These are phyloP conservation scores for Anastrepha ludens DNA, from an alignment of 1,140 invertebrate species.

Conservation along the genomic window DNA sequence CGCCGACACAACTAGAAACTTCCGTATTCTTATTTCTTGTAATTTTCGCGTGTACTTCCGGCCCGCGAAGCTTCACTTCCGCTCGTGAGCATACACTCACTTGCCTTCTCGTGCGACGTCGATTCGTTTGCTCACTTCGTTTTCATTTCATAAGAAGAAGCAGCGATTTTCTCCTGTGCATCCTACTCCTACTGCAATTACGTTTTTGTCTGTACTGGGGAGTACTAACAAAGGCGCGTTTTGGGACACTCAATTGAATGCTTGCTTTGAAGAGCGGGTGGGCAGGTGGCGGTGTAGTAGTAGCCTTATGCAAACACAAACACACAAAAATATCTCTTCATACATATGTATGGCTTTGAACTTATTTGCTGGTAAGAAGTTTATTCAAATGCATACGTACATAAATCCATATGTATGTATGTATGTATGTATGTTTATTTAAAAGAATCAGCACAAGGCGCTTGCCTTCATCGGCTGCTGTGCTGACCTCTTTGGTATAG, in stretches of 20 bases:
- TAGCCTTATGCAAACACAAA: no score
- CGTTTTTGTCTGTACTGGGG: background rate
- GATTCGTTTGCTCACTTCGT: background rate
- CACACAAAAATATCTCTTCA: no score
- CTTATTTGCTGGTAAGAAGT: no score
- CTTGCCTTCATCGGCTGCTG: background rate
- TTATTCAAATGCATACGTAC: no score
- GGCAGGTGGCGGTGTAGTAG: no score
- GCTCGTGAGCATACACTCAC: background rate
- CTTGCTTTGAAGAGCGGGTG: no score
- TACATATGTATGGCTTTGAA: no score
- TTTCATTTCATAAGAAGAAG: background rate
- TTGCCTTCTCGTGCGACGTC: background rate
- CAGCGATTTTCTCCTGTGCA: background rate
- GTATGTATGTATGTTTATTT: background rate
- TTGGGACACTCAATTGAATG: background rate
- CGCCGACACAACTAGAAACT: slow-evolving; percentile 28
- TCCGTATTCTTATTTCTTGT: slow-evolving; percentile 33
- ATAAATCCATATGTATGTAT: background rate
- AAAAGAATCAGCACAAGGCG: background rate
- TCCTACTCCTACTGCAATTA: background rate
- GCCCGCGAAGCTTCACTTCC: slow-evolving; percentile 26
- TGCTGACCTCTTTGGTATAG: background rate
- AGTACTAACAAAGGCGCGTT: background rate
- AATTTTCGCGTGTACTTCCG: slow-evolving; percentile 23